A percentile compares a stretch with the other conserved stretches of the same genome.
phyloP scores from a whole-genome alignment of 2,888 invertebrate genomes.

The Dendrolimus houi region DNA sequence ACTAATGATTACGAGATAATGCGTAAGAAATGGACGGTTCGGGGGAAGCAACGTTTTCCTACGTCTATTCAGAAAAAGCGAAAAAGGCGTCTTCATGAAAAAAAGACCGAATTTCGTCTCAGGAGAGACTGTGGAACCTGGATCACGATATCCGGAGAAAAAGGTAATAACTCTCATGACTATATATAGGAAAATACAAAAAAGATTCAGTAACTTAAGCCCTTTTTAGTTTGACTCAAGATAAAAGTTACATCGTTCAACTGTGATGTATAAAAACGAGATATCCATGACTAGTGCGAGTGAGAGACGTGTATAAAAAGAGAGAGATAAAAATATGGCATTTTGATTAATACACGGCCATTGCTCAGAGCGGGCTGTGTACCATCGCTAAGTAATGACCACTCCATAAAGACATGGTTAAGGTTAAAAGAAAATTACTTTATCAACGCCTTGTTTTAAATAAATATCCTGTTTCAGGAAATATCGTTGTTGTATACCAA shows the following conservation, averaged over 20 bases:
- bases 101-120: slow-evolving; percentile 72
- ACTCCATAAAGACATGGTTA: slow-evolving; percentile 76
- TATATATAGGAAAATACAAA: slow-evolving; percentile 14
- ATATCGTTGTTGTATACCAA: slow-evolving; percentile 73
- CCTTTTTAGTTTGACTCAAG: slow-evolving; percentile 18
- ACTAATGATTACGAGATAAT: slow-evolving; percentile 71
- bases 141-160: slow-evolving; percentile 21
- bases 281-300: slow-evolving; percentile 65
- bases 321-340: slow-evolving; percentile 67
- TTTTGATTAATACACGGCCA: slow-evolving; percentile 75
- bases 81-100: slow-evolving; percentile 68
- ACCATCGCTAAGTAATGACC: slow-evolving; percentile 77
- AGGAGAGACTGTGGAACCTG: slow-evolving; percentile 72
- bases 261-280: slow-evolving; percentile 48
- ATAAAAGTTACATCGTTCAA: slow-evolving; percentile 31
- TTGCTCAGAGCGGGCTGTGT: slow-evolving; percentile 75
- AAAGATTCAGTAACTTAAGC: slow-evolving; percentile 15
- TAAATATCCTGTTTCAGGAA: slow-evolving; percentile 77
- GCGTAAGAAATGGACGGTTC: slow-evolving; percentile 64
- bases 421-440: slow-evolving; percentile 77
- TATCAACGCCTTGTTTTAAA: slow-evolving; percentile 77
- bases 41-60: slow-evolving; percentile 59
- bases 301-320: slow-evolving; percentile 43
- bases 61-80: slow-evolving; percentile 66
- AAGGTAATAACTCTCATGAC: slow-evolving; percentile 26